Percentiles rank a stretch among this genome's conserved stretches.
phyloP scores from a whole-genome alignment of 2,888 invertebrate genomes.

The Oxycera nigricornis region DNA sequence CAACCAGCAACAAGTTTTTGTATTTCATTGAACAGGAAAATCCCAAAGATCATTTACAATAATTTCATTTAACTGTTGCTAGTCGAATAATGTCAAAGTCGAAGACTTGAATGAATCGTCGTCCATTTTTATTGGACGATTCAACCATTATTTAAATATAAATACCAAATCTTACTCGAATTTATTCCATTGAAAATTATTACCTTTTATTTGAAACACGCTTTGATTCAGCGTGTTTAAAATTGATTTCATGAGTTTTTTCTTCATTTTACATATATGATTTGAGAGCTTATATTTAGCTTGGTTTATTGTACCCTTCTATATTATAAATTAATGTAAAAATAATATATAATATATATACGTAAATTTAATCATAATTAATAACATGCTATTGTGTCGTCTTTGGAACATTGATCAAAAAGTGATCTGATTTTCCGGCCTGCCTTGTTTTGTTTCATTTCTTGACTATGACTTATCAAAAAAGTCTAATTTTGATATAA shows the following conservation, averaged over 20 bases:
- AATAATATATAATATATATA: too few relatives aligned
- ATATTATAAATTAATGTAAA: constrained; percentile 9
- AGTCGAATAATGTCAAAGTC: too few relatives aligned
- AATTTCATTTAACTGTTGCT: too few relatives aligned
- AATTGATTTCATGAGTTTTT: background rate
- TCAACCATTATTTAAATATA: too few relatives aligned
- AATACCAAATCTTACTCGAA: too few relatives aligned
- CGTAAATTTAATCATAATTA: constrained; percentile 1
- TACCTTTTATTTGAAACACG: constrained; percentile 31
- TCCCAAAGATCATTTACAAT: too few relatives aligned
- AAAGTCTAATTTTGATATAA: background rate
- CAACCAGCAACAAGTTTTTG: too few relatives aligned
- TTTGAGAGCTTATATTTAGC: background rate
- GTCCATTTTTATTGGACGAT: too few relatives aligned
- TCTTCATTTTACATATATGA: background rate
- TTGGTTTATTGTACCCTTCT: background rate
- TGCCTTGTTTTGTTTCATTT: background rate
- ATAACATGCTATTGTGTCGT: constrained; percentile 1
- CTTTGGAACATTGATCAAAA: constrained; percentile 37
- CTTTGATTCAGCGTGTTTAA: background rate
- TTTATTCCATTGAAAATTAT: too few relatives aligned
- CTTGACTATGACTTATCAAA: background rate
- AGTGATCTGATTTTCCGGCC: constrained; percentile 32
- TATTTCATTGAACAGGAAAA: too few relatives aligned
- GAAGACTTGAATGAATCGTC: too few relatives aligned